Evolutionary conservation across 2,888 invertebrate genomes (phyloP).

Genomic region (Cheilosia impressa): DNA sequence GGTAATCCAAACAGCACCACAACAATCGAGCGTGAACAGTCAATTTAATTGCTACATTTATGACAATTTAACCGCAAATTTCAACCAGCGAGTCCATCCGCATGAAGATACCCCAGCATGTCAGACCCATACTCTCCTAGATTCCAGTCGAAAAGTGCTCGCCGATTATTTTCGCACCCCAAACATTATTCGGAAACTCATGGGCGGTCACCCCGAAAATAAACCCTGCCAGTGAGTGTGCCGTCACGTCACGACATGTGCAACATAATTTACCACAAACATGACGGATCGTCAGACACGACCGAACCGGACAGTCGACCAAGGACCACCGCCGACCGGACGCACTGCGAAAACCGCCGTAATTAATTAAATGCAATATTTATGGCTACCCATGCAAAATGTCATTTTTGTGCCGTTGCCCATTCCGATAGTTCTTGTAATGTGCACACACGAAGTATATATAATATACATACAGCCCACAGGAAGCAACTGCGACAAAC

Average conservation of each 20-base stretch:
- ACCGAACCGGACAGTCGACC: slow-evolving; percentile 47
- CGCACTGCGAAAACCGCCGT: slow-evolving; percentile 72
- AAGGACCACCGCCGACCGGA: slow-evolving; percentile 38
- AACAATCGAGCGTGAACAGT: slow-evolving; percentile 1
- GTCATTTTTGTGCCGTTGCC: slow-evolving; percentile 63
- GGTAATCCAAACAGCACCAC: neutral
- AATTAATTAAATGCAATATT: slow-evolving; percentile 76
- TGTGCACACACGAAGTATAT: neutral
- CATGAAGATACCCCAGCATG: neutral
- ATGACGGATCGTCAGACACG: slow-evolving; percentile 72
- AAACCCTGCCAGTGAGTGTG: slow-evolving; percentile 50
- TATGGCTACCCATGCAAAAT: slow-evolving; percentile 73
- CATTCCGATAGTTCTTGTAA: slow-evolving; percentile 32
- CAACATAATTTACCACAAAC: slow-evolving; percentile 74
- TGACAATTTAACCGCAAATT: slow-evolving; percentile 69
- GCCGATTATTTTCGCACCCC: slow-evolving; percentile 46
- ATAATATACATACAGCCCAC: slow-evolving; percentile 34
- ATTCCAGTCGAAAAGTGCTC: slow-evolving; percentile 6
- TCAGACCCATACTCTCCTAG: neutral
- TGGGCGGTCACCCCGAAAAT: slow-evolving; percentile 59
- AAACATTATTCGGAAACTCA: slow-evolving; percentile 26
- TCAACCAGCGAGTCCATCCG: slow-evolving; percentile 30
- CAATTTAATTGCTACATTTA: slow-evolving; percentile 61
- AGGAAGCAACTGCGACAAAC: slow-evolving; percentile 73
- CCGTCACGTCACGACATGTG: slow-evolving; percentile 62